These are phyloP conservation scores for Lepetodrilus schrolli DNA, from an alignment of 2,888 invertebrate species.

Conservation along the genomic window DNA sequence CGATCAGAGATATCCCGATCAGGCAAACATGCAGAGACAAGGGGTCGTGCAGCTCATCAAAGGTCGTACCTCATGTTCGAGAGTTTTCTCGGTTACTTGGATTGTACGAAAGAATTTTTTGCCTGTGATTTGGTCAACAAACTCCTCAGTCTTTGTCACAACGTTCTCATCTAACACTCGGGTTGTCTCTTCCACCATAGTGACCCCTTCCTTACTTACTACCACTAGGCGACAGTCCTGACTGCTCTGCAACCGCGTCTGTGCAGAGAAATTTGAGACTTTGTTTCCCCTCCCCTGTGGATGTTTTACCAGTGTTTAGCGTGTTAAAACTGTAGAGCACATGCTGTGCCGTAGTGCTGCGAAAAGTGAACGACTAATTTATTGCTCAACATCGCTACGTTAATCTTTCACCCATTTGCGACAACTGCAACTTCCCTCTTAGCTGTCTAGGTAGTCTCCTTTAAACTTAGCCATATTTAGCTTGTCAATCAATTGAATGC, in stretches of 20 bases:
- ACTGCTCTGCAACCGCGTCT: background rate
- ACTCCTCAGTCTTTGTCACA: constrained; percentile 57
- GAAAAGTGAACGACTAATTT: no score
- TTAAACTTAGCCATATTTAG: no score
- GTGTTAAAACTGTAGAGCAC: no score
- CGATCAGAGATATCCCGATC: no score
- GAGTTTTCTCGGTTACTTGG: constrained; percentile 60
- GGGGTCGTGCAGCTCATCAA: background rate
- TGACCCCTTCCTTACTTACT: constrained; percentile 51
- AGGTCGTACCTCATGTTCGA: constrained; percentile 64
- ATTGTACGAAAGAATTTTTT: constrained; percentile 58
- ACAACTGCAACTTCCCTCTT: no score
- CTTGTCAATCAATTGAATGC: no score
- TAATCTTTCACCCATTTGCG: no score
- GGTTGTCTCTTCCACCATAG: constrained; percentile 51
- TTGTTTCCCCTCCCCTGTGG: no score
- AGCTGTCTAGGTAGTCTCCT: no score
- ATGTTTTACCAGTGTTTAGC: no score
- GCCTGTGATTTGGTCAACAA: constrained; percentile 60
- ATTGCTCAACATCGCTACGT: no score
- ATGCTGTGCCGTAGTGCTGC: no score
- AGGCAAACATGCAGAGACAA: background rate
- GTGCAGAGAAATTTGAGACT: background rate
- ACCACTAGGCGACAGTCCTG: constrained; percentile 43
- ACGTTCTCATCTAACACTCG: constrained; percentile 60